These are phyloP conservation scores for Euproctis similis DNA, from an alignment of 2,888 invertebrate species.

Conservation along the genomic window DNA sequence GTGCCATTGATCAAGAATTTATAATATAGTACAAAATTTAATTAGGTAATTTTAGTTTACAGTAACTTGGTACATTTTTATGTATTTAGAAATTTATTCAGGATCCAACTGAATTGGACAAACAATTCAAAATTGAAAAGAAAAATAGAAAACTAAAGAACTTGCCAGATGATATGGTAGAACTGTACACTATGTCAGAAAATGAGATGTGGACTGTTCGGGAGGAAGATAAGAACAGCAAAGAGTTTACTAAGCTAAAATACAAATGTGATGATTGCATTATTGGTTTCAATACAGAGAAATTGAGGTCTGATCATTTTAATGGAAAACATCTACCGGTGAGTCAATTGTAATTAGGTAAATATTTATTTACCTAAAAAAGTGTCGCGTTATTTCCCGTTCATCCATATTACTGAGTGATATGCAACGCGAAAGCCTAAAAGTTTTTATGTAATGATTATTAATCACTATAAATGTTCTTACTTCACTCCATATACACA, in stretches of 20 bases:
- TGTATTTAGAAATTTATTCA: no score
- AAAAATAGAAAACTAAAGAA: conserved; percentile 40
- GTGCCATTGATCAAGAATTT: no score
- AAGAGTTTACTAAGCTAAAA: conserved; percentile 37
- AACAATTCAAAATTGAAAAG: conserved; percentile 1
- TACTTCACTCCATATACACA: no score
- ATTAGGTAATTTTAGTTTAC: no score
- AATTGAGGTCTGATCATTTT: conserved; percentile 40
- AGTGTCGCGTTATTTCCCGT: no score
- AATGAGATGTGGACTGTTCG: conserved; percentile 50
- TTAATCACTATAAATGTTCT: no score
- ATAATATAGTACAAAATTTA: no score
- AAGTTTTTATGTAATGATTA: no score
- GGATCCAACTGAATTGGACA: conserved; percentile 3
- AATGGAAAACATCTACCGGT: conserved; percentile 49
- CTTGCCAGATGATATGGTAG: conserved; percentile 43
- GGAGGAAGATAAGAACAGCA: conserved; percentile 31
- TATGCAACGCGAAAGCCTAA: no score
- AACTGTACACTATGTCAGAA: conserved; percentile 43
- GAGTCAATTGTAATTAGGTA: conserved; percentile 19
- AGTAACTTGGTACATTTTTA: no score
- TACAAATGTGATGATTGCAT: conserved; percentile 47
- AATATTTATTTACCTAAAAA: no score
- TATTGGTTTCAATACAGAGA: conserved; percentile 43
- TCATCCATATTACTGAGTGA: no score